phyloP scores from a whole-genome alignment of 2,113 vertebrate species.

The Dunckerocampus dactyliophorus region DNA sequence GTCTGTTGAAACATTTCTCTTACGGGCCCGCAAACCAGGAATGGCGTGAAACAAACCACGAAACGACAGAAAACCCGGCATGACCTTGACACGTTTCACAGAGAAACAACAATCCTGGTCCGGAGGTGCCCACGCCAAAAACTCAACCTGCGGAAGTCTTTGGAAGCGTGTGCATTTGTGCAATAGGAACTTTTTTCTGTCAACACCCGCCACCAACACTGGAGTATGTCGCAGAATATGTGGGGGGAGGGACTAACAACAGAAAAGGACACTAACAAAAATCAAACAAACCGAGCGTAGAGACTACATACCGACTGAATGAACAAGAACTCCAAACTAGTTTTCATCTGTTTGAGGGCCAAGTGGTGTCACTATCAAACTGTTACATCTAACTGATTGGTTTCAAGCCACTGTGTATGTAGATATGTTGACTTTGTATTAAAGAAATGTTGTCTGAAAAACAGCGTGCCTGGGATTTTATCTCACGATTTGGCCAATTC shows the following conservation, averaged over 20 bases:
- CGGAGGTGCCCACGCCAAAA: conserved; percentile 45
- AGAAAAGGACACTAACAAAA: conserved; percentile 43
- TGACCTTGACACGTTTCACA: conserved; percentile 46
- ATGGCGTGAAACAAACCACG: conserved; percentile 28
- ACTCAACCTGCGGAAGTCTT: conserved; percentile 44
- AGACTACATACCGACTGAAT: conserved; percentile 46
- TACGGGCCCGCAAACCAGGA: conserved; percentile 54
- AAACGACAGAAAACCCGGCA: conserved; percentile 56
- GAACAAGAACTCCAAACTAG: conserved; percentile 60
- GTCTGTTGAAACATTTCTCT: conserved; percentile 16
- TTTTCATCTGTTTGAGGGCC: conserved; percentile 82
- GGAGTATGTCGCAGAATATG: conserved; percentile 43
- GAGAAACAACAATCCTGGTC: conserved; percentile 39
- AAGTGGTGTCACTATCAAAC: conserved; percentile 85
- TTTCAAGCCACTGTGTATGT: conserved; percentile 94
- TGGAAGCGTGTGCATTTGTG: conserved; percentile 61
- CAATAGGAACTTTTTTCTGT: conserved; percentile 45
- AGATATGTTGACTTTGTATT: conserved; percentile 99
- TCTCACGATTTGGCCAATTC: neutral
- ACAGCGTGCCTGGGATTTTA: conserved; percentile 23
- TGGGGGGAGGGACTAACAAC: conserved; percentile 32
- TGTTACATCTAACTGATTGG: conserved; percentile 90
- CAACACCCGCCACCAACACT: conserved; percentile 56
- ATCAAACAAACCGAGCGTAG: conserved; percentile 55
- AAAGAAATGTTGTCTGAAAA: conserved; percentile 95